phyloP scores from a whole-genome alignment of 2,797 vertebrate genomes.

The Dromococcyx pavoninus region DNA sequence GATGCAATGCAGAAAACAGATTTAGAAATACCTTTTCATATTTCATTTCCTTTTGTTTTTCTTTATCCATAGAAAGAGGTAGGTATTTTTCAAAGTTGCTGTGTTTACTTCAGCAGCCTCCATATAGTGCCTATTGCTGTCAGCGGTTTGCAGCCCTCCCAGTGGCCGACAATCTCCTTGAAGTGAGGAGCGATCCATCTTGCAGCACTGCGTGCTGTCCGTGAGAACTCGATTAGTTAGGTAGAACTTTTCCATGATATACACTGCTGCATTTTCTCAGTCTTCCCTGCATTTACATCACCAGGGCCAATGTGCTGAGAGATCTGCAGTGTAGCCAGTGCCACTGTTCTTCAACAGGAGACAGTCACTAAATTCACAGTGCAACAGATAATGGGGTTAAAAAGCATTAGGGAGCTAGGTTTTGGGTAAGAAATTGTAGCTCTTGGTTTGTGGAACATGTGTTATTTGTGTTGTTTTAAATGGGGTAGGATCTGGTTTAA shows the following conservation, averaged over 20 bases:
- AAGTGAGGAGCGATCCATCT: slow-evolving; percentile 39
- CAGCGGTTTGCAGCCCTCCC: slow-evolving; percentile 48
- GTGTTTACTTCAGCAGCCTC: not conserved
- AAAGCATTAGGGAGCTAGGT: not conserved
- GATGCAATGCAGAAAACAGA: not conserved
- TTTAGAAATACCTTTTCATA: not conserved
- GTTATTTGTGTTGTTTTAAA: not conserved
- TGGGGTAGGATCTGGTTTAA: not conserved
- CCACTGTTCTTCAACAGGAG: slow-evolving; percentile 62
- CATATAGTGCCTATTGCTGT: not conserved
- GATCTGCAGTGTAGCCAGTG: slow-evolving; percentile 70
- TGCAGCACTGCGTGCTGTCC: slow-evolving; percentile 39
- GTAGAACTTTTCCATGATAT: slow-evolving; percentile 51
- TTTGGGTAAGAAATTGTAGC: not conserved
- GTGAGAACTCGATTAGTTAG: slow-evolving; percentile 78
- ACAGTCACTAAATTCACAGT: slow-evolving; percentile 66
- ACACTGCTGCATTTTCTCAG: slow-evolving; percentile 27
- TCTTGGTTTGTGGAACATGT: not conserved
- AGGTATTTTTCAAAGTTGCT: not conserved
- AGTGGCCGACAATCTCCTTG: slow-evolving; percentile 60
- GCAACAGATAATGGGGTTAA: slow-evolving; percentile 43
- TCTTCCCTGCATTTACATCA: slow-evolving; percentile 66
- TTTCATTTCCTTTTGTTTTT: too few relatives aligned
- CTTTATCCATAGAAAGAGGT: not conserved
- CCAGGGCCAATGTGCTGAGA: slow-evolving; percentile 69